Percentiles rank a stretch among this genome's conserved stretches.
Conservation (phyloP, 2,797 vertebrate species). For the Poeciliopsis gracilis region DNA sequence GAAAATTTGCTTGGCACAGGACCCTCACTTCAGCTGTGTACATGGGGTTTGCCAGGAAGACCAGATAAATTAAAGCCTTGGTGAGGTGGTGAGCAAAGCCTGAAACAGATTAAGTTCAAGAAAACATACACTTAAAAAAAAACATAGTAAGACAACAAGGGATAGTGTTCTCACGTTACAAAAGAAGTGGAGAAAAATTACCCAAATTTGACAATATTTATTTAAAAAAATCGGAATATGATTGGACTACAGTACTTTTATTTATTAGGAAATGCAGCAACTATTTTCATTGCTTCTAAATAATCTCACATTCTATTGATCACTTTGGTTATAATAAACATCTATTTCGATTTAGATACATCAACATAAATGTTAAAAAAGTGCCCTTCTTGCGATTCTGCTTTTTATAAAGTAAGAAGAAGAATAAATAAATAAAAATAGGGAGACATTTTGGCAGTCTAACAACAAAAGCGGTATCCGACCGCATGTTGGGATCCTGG, state of each 20-base stretch:
- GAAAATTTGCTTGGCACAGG: slow-evolving; percentile 72
- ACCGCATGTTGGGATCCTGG: slow-evolving; percentile 57
- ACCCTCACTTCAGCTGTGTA: slow-evolving; percentile 52
- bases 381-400: not conserved
- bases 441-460: slow-evolving; percentile 62
- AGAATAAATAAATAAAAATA: too few species aligned
- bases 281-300: not conserved
- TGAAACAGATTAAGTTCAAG: slow-evolving; percentile 33
- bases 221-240: not conserved
- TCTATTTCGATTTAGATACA: not conserved
- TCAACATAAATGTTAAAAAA: too few species aligned
- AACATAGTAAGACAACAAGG: not conserved
- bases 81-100: slow-evolving; percentile 31
- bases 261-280: not conserved
- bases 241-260: not conserved
- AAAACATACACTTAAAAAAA: slow-evolving; percentile 27
- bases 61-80: slow-evolving; percentile 65
- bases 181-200: not conserved
- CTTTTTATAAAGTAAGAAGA: not conserved
- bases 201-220: not conserved
- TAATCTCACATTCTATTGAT: not conserved
- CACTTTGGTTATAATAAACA: not conserved
- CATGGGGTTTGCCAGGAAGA: slow-evolving; percentile 56
- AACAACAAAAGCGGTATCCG: slow-evolving; percentile 57
- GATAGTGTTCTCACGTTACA: not conserved